Base-by-base conservation (phyloP, 1,140 invertebrate species). In the Macrostomum lignano region DNA sequence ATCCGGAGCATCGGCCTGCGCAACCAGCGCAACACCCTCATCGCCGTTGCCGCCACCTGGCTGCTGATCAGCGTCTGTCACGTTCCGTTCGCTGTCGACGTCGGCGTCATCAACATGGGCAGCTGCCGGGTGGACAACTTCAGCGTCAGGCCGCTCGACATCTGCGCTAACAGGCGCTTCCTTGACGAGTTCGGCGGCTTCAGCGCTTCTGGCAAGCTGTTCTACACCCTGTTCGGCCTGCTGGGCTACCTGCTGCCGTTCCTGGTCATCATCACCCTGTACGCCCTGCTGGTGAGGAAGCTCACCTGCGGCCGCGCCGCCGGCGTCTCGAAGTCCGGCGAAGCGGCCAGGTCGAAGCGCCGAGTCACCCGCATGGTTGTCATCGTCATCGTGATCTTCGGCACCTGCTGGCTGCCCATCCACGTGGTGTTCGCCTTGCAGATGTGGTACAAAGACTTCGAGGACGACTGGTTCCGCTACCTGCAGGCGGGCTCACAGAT, bases 321-420 rank as follows among this genome's bases (percentile, higher is more conserved):
- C 1, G 72, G 70, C 14, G 70, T 69, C 5, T 66, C 65, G 39
- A 60, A 64, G 21, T 68, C 67, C 20, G 65, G 66, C 1, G 71
- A 73, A 45, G 67, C 65, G 31, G 58, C 75, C 28, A 65, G 75
- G 41, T 74, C 76, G 19, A 79, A 81, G 54, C 72, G 72, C 51
- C 65, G 79, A 37, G 82, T 86, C 1, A 91, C 81, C 1, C 63
- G 75, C 38, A 74, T 93, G 69, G 77, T 93, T 5, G 66, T 86
- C 22, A 72, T 82, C 14, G 79, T 93, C 10, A 77, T 91, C 0
- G 69, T 77, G 14, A 79, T 82, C 20, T 91, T 91, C 52, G 81
- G 81, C 7, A 61, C 84, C 21, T 88, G 81, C 57, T 93, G 84
- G 84, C 70, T 74, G 43, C 82, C 82, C 2, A 75, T 91, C 46